Percentiles rank a stretch among this genome's conserved stretches.
These are phyloP conservation scores for Gallirallus australis DNA, from an alignment of 2,797 vertebrate genomes.

Conservation along the genomic window DNA sequence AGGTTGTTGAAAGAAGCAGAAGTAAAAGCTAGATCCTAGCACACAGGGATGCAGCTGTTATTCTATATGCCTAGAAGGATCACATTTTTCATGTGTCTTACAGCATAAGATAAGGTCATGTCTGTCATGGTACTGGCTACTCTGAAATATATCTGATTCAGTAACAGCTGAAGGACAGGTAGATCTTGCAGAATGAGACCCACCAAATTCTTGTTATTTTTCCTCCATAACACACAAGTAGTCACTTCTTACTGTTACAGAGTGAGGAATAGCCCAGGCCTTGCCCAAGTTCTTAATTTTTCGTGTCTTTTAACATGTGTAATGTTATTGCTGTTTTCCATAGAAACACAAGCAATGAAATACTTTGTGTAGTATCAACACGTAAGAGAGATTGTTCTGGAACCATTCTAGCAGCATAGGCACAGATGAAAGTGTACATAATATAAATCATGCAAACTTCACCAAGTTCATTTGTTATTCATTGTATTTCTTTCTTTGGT, in stretches of 20 bases:
- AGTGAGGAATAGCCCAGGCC: neutral
- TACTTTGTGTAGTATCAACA: neutral
- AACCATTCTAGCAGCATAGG: neutral
- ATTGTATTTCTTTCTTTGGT: constrained; percentile 5
- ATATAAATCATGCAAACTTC: neutral
- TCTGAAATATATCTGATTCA: neutral
- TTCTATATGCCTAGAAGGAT: neutral
- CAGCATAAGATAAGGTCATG: neutral
- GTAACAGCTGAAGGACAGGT: neutral
- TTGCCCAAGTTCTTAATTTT: neutral
- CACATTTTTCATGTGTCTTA: neutral
- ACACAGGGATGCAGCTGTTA: neutral
- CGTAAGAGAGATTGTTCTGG: neutral
- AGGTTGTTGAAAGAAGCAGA: neutral
- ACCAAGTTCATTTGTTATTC: neutral
- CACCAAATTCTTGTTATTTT: neutral
- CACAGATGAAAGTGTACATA: neutral
- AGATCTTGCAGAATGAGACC: neutral
- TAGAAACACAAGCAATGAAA: constrained; percentile 8
- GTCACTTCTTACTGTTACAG: neutral
- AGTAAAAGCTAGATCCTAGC: neutral
- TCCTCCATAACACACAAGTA: neutral
- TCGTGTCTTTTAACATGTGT: neutral
- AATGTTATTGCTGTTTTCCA: neutral
- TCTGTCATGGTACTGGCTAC: neutral